Percentiles rank a stretch among this genome's conserved stretches.
phyloP scores from a whole-genome alignment of 2,797 vertebrate genomes.

The Molossus alvarezi region DNA sequence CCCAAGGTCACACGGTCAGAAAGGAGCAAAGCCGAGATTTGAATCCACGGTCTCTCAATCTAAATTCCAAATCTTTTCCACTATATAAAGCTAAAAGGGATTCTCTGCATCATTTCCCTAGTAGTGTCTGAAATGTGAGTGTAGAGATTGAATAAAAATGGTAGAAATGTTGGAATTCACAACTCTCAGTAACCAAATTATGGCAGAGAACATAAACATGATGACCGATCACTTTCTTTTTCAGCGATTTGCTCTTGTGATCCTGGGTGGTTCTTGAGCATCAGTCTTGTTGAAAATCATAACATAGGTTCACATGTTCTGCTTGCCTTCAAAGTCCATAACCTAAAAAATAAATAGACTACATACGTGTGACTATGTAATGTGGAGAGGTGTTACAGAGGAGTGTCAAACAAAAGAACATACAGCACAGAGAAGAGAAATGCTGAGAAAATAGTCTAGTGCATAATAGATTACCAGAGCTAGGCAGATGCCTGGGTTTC shows the following conservation, averaged over 20 bases:
- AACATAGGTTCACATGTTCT: background rate
- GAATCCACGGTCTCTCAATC: background rate
- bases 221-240: background rate
- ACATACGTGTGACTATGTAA: background rate
- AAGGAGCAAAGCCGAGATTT: background rate
- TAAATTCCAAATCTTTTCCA: conserved; percentile 43
- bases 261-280: background rate
- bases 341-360: background rate
- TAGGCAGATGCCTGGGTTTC: background rate
- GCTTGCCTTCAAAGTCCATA: background rate
- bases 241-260: background rate
- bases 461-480: background rate
- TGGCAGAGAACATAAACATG: background rate
- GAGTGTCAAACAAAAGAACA: background rate
- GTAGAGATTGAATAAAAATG: conserved; percentile 1
- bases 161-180: background rate
- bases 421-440: background rate
- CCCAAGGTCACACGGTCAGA: background rate
- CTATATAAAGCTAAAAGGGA: background rate
- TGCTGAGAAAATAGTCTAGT: background rate
- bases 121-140: background rate
- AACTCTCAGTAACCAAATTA: background rate
- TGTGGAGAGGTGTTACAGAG: background rate
- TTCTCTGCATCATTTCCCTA: background rate
- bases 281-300: background rate